These are phyloP conservation scores for Bombus polaris DNA, from an alignment of 1,140 invertebrate species.

Conservation along the genomic window DNA sequence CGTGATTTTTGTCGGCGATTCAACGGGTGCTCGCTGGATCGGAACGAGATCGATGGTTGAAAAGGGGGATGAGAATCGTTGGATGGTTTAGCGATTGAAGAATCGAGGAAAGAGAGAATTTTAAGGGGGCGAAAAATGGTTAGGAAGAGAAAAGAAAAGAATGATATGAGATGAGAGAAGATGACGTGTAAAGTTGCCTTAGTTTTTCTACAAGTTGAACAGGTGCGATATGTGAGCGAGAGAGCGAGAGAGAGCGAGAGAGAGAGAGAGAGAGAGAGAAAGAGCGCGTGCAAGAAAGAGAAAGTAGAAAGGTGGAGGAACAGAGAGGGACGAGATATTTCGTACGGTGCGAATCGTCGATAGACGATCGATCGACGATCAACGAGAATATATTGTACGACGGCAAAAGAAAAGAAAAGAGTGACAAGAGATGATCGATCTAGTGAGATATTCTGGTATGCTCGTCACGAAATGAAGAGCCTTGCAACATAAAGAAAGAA, in stretches of 20 bases:
- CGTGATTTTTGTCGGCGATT: not conserved
- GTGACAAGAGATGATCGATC: constrained; percentile 49
- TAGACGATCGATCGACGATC: constrained; percentile 27
- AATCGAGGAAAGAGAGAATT: constrained; percentile 2
- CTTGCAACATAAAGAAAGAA: constrained; percentile 60
- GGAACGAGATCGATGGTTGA: not conserved
- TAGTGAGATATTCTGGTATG: constrained; percentile 40
- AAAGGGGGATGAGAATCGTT: not conserved
- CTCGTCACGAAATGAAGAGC: constrained; percentile 31
- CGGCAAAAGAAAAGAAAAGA: constrained; percentile 19
- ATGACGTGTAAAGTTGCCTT: constrained; percentile 72
- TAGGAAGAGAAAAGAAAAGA: constrained; percentile 13
- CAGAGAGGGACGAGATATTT: not conserved
- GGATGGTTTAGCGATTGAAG: constrained; percentile 6
- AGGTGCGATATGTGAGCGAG: constrained; percentile 9
- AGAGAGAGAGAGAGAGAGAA: constrained; percentile 23
- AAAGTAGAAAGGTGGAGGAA: not conserved
- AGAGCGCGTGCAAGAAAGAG: not conserved
- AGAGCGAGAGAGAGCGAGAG: not conserved
- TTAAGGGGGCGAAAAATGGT: not conserved
- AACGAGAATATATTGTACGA: not conserved
- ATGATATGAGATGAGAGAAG: not conserved
- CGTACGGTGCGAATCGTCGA: constrained; percentile 4
- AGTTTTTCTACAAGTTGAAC: constrained; percentile 75
- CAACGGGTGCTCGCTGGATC: constrained; percentile 14